phyloP scores from a whole-genome alignment of 2,797 vertebrate species.

The Somateria mollissima region DNA sequence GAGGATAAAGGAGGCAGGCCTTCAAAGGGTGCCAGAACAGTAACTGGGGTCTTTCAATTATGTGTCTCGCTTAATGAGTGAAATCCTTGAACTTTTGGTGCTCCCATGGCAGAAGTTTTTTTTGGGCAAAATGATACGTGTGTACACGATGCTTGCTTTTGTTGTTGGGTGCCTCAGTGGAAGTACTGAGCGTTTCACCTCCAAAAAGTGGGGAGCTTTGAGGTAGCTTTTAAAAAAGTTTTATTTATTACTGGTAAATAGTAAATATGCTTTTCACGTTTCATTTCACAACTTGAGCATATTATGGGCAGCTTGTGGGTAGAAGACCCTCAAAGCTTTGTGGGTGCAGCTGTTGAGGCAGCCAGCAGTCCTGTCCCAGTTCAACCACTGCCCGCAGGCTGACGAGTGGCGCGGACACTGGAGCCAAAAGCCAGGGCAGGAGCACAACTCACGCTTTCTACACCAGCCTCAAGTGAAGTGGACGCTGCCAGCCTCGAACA shows the following conservation, averaged over 20 bases:
- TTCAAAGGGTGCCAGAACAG: background rate
- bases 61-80: background rate
- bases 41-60: background rate
- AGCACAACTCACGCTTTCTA: fast-evolving
- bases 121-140: background rate
- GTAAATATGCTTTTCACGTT: fast-evolving
- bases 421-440: background rate
- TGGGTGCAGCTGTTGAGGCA: background rate
- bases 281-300: background rate
- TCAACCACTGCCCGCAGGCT: background rate
- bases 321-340: background rate
- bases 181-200: background rate
- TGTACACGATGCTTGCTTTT: background rate
- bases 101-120: background rate
- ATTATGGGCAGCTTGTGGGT: background rate
- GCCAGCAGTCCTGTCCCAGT: background rate
- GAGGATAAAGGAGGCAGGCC: background rate
- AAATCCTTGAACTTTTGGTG: background rate
- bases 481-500: background rate
- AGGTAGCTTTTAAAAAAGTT: too few relatives aligned
- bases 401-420: background rate
- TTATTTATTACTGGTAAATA: background rate
- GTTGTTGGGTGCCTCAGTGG: background rate
- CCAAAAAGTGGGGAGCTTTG: background rate
- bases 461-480: background rate